Evolutionary conservation across 2,113 vertebrate species (phyloP).

Genomic region (Thunnus thynnus): DNA sequence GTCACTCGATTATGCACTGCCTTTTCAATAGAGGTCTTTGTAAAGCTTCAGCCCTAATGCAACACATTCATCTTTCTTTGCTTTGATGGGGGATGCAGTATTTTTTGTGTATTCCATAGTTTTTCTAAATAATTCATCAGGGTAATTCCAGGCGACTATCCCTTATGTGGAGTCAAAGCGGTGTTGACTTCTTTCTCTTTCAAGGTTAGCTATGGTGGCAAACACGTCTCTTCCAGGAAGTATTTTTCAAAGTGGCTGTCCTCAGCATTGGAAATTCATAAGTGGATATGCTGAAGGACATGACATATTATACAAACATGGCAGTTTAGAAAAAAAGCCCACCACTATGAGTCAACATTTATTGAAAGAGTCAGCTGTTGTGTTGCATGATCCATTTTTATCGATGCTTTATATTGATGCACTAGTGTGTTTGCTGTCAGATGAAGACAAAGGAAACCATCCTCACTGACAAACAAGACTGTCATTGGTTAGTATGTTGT

Average conservation of each 20-base stretch:
- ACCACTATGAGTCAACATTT: slow-evolving; percentile 42
- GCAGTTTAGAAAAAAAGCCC: slow-evolving; percentile 15
- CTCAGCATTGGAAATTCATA: slow-evolving; percentile 58
- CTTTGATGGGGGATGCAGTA: slow-evolving; percentile 34
- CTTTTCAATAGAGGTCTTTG: slow-evolving; percentile 67
- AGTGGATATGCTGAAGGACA: slow-evolving; percentile 59
- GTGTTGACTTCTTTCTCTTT: slow-evolving; percentile 46
- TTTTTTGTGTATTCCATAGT: slow-evolving; percentile 18
- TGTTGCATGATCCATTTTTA: slow-evolving; percentile 49
- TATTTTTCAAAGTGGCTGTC: slow-evolving; percentile 43
- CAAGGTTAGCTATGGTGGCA: slow-evolving; percentile 41
- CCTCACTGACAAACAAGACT: slow-evolving; percentile 16
- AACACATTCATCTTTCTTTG: slow-evolving; percentile 28
- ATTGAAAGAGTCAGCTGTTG: slow-evolving; percentile 49
- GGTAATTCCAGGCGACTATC: slow-evolving; percentile 33
- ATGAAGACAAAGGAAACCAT: slow-evolving; percentile 39
- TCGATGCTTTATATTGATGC: slow-evolving; percentile 26
- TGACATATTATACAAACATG: slow-evolving; percentile 42
- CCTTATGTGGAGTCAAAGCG: slow-evolving; percentile 33
- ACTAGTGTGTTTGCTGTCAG: slow-evolving; percentile 25
- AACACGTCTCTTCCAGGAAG: slow-evolving; percentile 18
- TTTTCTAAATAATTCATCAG: neutral
- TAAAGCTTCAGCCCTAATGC: slow-evolving; percentile 51
- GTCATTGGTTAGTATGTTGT: neutral
- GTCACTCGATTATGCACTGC: slow-evolving; percentile 63